These are phyloP conservation scores for Pogonognathellus flavescens DNA, from an alignment of 1,140 invertebrate genomes.

Conservation along the genomic window DNA sequence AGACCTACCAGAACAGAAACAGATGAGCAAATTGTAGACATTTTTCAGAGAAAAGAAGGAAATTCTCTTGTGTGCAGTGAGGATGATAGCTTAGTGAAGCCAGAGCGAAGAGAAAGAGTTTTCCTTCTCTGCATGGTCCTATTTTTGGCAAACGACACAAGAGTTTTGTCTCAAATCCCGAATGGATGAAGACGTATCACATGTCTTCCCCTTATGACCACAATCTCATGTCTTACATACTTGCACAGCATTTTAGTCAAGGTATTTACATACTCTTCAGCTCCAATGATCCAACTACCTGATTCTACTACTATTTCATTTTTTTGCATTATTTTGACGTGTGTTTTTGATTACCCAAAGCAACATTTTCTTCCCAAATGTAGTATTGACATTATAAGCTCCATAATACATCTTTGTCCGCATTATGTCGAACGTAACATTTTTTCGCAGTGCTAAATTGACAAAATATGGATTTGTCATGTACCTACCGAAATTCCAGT, in stretches of 20 bases:
- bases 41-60: slow-evolving; percentile 36
- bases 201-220: slow-evolving; percentile 39
- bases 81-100: slow-evolving; percentile 27
- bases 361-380: too few relatives aligned
- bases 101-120: slow-evolving; percentile 31
- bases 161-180: slow-evolving; percentile 49
- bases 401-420: too few relatives aligned
- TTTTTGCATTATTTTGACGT: not conserved
- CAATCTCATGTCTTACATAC: slow-evolving; percentile 20
- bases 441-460: too few relatives aligned
- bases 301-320: slow-evolving; percentile 3
- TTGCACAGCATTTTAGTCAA: not conserved
- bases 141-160: slow-evolving; percentile 46
- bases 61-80: slow-evolving; percentile 44
- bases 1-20: slow-evolving; percentile 25
- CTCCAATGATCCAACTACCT: slow-evolving; percentile 13
- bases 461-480: too few relatives aligned
- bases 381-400: too few relatives aligned
- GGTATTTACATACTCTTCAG: not conserved
- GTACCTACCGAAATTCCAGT: too few relatives aligned
- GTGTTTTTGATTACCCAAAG: not conserved
- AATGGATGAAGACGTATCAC: slow-evolving; percentile 46
- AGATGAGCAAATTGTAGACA: slow-evolving; percentile 34
- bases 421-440: too few relatives aligned
- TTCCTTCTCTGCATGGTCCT: slow-evolving; percentile 30